Base-by-base conservation (phyloP, 2,888 invertebrate species). In the Tetragonisca angustula region DNA sequence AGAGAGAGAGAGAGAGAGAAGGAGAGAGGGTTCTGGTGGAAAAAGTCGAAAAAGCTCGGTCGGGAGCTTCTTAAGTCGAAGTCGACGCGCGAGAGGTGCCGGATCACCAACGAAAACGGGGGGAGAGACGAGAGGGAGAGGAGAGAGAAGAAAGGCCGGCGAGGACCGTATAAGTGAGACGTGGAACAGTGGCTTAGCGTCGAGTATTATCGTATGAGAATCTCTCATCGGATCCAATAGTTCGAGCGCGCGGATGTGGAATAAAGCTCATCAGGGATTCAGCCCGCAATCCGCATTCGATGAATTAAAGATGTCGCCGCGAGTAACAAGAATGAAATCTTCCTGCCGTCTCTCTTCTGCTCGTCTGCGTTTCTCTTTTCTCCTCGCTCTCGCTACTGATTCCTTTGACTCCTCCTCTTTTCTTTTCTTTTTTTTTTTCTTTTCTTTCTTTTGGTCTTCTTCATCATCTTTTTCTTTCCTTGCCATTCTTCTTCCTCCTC, bases 231-330 rank as follows among this genome's bases (percentile, higher is more conserved):
- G 87, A 93, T 93, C 93, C 93, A 92, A 94, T 93, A 93, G 93
- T 92, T 94, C 89, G 91, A 91, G 91, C 92, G 92, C 92, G 92
- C 91, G 92, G 93, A 94, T 92, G 93, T 93, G 94, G 93, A 94
- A 94, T 94, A 93, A 93, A 93, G 92, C 94, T 94, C 93, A 94
- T 94, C 93, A 93, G 90, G 91, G 91, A 94, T 94, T 94, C 94
- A 94, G 91, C 89, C 94, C 92, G 92, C 94, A 93, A 94, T 93
- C 94, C 94, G 94, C 92, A 93, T 93, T 93, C 93, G 93, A 94
- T 94, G 94, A 94, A 94, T 94, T 94, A 94, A 94, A 94, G 94
- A 94, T 94, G 93, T 94, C 93, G 89, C 91, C 91, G 87, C 89
- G 90, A 93, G 93, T 94, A 94, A 94, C 94, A 93, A 94, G 93